These are phyloP conservation scores for Clytia hemisphaerica DNA, from an alignment of 30 jellyfish, hydroid and myxozoan genomes.

Conservation along the genomic window DNA sequence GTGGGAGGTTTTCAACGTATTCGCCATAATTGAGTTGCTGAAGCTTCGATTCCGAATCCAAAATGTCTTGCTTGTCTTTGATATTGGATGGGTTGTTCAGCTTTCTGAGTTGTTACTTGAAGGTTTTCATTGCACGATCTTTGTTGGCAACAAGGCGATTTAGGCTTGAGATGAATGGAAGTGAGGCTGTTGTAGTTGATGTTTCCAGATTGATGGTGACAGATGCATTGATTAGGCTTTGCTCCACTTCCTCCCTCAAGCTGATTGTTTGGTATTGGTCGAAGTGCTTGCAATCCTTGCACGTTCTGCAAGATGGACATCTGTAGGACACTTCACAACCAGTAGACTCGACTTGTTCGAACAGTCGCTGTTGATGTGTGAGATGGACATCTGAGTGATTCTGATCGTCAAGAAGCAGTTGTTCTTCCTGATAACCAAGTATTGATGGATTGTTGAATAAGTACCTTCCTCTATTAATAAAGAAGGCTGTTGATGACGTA, in stretches of 20 bases:
- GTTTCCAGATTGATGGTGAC: background rate
- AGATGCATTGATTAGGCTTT: background rate
- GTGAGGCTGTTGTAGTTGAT: background rate
- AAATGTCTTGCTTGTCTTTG: too few species aligned
- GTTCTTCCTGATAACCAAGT: background rate
- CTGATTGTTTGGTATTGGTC: background rate
- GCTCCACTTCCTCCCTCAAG: conserved; percentile 11
- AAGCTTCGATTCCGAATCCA: too few species aligned
- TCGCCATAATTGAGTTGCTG: background rate
- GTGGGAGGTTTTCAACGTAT: too few species aligned
- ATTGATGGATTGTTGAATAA: too few species aligned
- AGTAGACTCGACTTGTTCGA: background rate
- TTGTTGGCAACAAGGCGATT: background rate
- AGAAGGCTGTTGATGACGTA: too few species aligned
- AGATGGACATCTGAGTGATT: too few species aligned
- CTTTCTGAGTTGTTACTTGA: background rate
- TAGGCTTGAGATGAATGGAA: background rate
- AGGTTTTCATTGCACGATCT: background rate
- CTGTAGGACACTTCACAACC: background rate
- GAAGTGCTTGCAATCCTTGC: too few species aligned
- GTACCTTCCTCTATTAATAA: too few species aligned
- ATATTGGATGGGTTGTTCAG: background rate
- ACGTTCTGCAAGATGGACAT: background rate
- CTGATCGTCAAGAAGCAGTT: background rate
- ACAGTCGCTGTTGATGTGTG: background rate